Percentiles rank a stretch among this genome's conserved stretches.
Conservation (phyloP, 2,113 vertebrate species). For the Archilochus colubris region DNA sequence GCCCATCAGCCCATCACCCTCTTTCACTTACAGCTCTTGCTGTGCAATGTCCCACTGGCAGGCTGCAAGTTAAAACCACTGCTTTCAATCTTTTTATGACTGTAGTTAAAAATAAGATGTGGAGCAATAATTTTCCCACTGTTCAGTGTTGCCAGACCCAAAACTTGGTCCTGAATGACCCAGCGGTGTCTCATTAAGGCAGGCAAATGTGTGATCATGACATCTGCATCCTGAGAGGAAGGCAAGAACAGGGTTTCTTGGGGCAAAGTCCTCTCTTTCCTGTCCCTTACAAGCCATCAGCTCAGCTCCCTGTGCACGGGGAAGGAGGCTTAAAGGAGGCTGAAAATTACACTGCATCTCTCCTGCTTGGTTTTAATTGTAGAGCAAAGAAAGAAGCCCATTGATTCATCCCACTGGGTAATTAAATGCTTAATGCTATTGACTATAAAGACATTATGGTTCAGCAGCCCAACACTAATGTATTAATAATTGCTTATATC, state of each 20-base stretch:
- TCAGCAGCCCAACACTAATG: conserved; percentile 28
- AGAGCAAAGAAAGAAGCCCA: conserved; percentile 35
- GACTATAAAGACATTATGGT: conserved; percentile 31
- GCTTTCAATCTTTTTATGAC: neutral
- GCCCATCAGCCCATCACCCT: neutral
- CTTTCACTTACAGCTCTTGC: neutral
- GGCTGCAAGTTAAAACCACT: neutral
- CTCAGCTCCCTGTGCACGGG: rapidly evolving
- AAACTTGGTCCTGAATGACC: neutral
- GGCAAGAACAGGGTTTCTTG: neutral
- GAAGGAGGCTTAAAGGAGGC: neutral
- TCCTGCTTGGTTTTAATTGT: conserved; percentile 12
- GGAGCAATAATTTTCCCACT: neutral
- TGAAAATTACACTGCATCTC: neutral
- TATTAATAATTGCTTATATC: neutral
- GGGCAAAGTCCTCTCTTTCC: neutral
- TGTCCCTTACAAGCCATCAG: neutral
- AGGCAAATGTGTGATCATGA: neutral
- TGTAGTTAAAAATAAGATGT: neutral
- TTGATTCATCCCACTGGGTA: conserved; percentile 19
- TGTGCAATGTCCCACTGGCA: neutral
- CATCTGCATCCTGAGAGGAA: neutral
- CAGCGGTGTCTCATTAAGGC: neutral
- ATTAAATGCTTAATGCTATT: conserved; percentile 52
- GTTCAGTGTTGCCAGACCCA: neutral